Conservation (phyloP, 2,888 invertebrate genomes). For the Caenorhabditis drosophilae region DNA sequence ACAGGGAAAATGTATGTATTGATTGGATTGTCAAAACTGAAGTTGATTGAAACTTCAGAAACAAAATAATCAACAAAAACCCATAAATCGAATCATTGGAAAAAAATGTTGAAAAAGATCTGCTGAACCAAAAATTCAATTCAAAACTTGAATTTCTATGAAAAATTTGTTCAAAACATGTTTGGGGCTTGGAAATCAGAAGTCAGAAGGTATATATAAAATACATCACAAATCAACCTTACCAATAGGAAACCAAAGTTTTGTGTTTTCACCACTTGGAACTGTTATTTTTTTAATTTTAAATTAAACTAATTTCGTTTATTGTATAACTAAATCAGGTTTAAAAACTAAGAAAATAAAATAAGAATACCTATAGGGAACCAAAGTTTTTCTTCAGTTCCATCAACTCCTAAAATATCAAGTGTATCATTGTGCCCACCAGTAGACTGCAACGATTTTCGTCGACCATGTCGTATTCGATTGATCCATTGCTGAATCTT, state of each 20-base stretch:
- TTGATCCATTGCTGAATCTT: conserved; percentile 55
- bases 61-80: too few relatives aligned
- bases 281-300: conserved; percentile 17
- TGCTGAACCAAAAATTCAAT: too few relatives aligned
- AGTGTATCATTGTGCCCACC: conserved; percentile 60
- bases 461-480: conserved; percentile 54
- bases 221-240: conserved; percentile 16
- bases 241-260: conserved; percentile 49
- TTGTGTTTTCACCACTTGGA: conserved; percentile 43
- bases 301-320: background rate
- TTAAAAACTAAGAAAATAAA: background rate
- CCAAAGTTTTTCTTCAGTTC: conserved; percentile 68
- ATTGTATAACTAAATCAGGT: background rate
- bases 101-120: too few relatives aligned
- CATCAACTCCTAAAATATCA: conserved; percentile 61
- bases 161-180: too few relatives aligned
- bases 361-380: conserved; percentile 65
- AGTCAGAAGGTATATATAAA: too few relatives aligned
- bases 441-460: conserved; percentile 65
- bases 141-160: too few relatives aligned
- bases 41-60: too few relatives aligned
- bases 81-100: too few relatives aligned
- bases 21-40: too few relatives aligned
- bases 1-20: too few relatives aligned
- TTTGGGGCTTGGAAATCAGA: too few relatives aligned